Conservation (phyloP, 2,888 invertebrate species). For the Volucella inflata region DNA sequence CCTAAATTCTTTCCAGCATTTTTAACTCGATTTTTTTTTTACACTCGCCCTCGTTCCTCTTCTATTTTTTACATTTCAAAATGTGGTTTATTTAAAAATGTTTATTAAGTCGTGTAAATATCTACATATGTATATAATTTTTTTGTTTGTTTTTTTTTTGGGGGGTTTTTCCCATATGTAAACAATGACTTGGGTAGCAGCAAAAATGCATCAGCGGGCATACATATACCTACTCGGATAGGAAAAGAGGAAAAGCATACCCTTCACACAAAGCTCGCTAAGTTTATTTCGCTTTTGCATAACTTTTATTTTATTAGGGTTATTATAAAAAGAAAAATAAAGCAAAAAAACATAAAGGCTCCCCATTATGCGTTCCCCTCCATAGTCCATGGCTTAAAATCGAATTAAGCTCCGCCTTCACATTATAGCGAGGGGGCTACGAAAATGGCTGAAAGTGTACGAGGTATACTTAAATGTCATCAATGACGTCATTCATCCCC, state of each 20-base stretch:
- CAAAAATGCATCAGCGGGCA: slow-evolving; percentile 56
- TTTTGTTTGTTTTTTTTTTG: neutral
- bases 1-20: slow-evolving; percentile 66
- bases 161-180: slow-evolving; percentile 39
- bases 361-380: neutral
- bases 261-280: slow-evolving; percentile 37
- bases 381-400: slow-evolving; percentile 37
- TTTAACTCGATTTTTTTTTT: slow-evolving; percentile 43
- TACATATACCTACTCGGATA: neutral
- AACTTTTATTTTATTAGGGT: slow-evolving; percentile 67
- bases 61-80: slow-evolving; percentile 58
- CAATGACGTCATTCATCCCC: slow-evolving; percentile 78
- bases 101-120: slow-evolving; percentile 73
- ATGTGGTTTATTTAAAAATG: slow-evolving; percentile 75
- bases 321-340: slow-evolving; percentile 23
- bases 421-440: slow-evolving; percentile 12
- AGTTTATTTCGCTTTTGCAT: slow-evolving; percentile 58
- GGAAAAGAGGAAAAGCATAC: neutral
- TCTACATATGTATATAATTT: neutral
- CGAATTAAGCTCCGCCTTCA: slow-evolving; percentile 71
- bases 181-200: slow-evolving; percentile 49
- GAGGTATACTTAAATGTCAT: slow-evolving; percentile 72
- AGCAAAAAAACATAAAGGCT: neutral
- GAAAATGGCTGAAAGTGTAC: slow-evolving; percentile 66
- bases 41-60: neutral